phyloP scores from a whole-genome alignment of 2,888 invertebrate genomes.

The Eupithecia dodoneata region DNA sequence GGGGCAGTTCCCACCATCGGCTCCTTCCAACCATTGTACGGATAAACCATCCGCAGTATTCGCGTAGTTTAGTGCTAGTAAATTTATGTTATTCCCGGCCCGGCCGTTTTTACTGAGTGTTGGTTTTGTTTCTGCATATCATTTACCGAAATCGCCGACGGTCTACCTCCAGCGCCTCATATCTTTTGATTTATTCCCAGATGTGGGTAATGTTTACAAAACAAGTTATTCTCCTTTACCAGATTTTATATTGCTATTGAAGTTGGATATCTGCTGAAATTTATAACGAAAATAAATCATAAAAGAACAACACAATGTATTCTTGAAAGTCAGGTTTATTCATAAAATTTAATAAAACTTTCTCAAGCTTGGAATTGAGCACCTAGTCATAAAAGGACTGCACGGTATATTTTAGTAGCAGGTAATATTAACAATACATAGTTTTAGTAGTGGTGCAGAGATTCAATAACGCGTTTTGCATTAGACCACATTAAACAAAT shows the following conservation, averaged over 20 bases:
- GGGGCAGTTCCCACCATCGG: conserved; percentile 55
- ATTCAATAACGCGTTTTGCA: conserved; percentile 34
- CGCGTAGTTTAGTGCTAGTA: conserved; percentile 46
- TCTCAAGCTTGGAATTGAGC: conserved; percentile 11
- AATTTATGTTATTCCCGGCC: conserved; percentile 46
- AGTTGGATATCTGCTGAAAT: conserved; percentile 13
- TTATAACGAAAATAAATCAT: not conserved
- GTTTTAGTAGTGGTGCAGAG: not conserved
- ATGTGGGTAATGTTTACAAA: conserved; percentile 29
- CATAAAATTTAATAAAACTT: conserved; percentile 10
- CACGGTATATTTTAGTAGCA: not conserved
- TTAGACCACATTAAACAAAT: conserved; percentile 39
- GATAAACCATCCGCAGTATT: conserved; percentile 36
- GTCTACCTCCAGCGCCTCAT: conserved; percentile 34
- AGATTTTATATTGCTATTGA: conserved; percentile 16
- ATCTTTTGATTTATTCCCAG: conserved; percentile 35
- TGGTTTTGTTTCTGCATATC: conserved; percentile 47
- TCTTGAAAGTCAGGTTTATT: conserved; percentile 8
- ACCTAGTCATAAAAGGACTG: not conserved
- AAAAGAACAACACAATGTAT: conserved; percentile 10
- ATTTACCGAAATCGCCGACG: conserved; percentile 38
- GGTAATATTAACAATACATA: not conserved
- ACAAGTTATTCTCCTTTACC: conserved; percentile 19
- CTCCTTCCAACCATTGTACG: conserved; percentile 44
- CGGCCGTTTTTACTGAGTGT: conserved; percentile 45